A percentile compares a stretch with the other conserved stretches of the same genome.
Conservation (phyloP, 2,797 vertebrate species). For the Ctenosaura bakeri region DNA sequence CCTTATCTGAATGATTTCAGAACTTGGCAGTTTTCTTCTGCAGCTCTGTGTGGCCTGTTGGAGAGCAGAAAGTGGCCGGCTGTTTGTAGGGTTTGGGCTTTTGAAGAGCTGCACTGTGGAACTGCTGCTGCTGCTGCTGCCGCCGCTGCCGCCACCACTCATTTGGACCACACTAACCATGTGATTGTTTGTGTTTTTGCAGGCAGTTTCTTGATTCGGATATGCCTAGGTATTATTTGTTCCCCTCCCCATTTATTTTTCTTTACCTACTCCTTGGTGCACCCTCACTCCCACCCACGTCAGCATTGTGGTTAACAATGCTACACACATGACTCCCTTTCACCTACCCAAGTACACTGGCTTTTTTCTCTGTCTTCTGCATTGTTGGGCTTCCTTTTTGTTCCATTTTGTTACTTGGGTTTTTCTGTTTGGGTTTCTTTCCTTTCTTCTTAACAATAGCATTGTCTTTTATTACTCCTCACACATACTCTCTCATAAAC, state of each 20-base stretch:
- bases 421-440: slow-evolving; percentile 52
- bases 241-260: slow-evolving; percentile 76
- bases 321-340: slow-evolving; percentile 34
- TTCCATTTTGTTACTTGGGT: slow-evolving; percentile 47
- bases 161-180: slow-evolving; percentile 91
- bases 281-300: slow-evolving; percentile 49
- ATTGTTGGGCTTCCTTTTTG: slow-evolving; percentile 59
- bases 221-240: slow-evolving; percentile 97
- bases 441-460: slow-evolving; percentile 3
- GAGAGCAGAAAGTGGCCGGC: slow-evolving; percentile 2
- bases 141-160: slow-evolving; percentile 58
- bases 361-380: slow-evolving; percentile 49
- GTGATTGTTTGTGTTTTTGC: slow-evolving; percentile 95
- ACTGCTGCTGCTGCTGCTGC: slow-evolving; percentile 55
- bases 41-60: not conserved
- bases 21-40: slow-evolving; percentile 24
- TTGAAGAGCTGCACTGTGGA: slow-evolving; percentile 45
- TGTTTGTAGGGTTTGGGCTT: not conserved
- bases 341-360: slow-evolving; percentile 25
- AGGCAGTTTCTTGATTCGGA: slow-evolving; percentile 99
- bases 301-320: slow-evolving; percentile 60
- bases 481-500: not conserved
- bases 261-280: slow-evolving; percentile 53
- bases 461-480: not conserved
- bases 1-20: not conserved